Conservation (phyloP, 2,797 vertebrate species). For the Danio kyathit region DNA sequence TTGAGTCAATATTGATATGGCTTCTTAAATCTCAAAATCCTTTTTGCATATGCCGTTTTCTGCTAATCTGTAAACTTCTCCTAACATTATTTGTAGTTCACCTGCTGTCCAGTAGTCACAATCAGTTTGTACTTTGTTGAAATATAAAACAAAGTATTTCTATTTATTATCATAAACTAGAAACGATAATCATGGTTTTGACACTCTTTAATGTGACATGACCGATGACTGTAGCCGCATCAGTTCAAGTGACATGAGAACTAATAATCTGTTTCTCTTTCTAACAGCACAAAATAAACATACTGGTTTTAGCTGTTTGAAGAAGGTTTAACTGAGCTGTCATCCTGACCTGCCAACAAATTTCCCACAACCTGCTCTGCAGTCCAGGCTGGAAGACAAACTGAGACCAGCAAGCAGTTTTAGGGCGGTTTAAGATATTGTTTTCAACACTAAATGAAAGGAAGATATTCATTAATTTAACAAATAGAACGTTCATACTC, state of each 20-base stretch:
- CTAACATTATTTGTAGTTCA: background rate
- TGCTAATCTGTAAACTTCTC: too few relatives aligned
- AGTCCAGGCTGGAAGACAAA: background rate
- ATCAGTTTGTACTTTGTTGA: background rate
- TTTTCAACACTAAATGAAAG: background rate
- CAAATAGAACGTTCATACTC: conserved; percentile 62
- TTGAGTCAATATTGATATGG: background rate
- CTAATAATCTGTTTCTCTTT: background rate
- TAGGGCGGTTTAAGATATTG: background rate
- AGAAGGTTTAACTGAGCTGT: background rate
- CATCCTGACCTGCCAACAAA: background rate
- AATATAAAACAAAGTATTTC: background rate
- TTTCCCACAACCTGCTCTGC: background rate
- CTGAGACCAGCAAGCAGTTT: background rate
- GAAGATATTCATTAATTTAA: background rate
- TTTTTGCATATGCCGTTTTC: background rate
- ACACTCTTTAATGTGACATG: background rate
- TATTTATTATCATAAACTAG: background rate
- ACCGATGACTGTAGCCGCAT: background rate
- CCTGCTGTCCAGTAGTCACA: background rate
- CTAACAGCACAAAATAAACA: too few relatives aligned
- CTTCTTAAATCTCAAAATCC: background rate
- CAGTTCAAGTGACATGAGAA: background rate
- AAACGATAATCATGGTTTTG: background rate
- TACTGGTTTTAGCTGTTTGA: background rate